Base-by-base conservation (phyloP, 2,888 invertebrate genomes). In the Pemphredon lugubris region DNA sequence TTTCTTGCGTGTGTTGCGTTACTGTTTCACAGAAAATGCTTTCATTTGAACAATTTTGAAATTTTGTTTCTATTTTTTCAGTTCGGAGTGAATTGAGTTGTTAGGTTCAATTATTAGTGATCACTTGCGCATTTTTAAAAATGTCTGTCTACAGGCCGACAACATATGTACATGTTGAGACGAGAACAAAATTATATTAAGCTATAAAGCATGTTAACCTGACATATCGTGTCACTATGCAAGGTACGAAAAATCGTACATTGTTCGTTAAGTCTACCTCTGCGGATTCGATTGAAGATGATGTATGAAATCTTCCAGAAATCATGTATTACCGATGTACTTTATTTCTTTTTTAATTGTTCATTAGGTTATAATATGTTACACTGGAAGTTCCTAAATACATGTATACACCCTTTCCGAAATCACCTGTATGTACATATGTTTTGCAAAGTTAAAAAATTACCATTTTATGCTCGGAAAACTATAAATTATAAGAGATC, bases 221-320 rank as follows among this genome's bases (percentile, higher is more conserved):
- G n/a, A n/a, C n/a, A n/a, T n/a, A n/a, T n/a, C n/a, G n/a, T n/a
- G n/a, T n/a, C n/a, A n/a, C n/a, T n/a, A n/a, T n/a, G n/a, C n/a
- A n/a, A n/a, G n/a, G n/a, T n/a, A n/a, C n/a, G n/a, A 42, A 14
- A 9, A 30, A 4, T 34, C n/a, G 0, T 13, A 13, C 23, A 18
- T 21, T 47, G 13, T 37, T n/a, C 7, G 11, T 11, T 13, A 26
- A 11, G 44, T 42, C 26, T 23, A 44, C 30, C 4, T 47, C 2
- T 34, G 23, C 45, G 30, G 39, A 32, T 51, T 61, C 32, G 4
- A 39, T 66, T 50, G 7, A 44, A n/a, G 42, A 21, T 9, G 13
- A 6, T 48, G 14, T 5, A 6, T 34, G 34, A 34, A 45, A 51
- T 50, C 50, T 70, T 51, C 50, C 50, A 23, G 23, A 26, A 66